Percentiles rank a stretch among this genome's conserved stretches.
Evolutionary conservation across 1,140 invertebrate species (phyloP).

Genomic region (Psix sp.): DNA sequence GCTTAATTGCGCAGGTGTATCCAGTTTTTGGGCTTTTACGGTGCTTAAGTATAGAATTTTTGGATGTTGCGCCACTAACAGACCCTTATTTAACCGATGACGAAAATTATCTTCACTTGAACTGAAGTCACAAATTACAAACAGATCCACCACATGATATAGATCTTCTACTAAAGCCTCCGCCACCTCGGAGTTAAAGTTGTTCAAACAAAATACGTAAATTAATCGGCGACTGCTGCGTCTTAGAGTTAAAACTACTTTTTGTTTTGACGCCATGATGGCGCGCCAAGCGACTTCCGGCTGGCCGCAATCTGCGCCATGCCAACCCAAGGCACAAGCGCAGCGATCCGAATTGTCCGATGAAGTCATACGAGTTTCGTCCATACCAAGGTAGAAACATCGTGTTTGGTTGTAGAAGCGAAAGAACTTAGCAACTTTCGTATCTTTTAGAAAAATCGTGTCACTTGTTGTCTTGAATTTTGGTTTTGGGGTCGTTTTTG

Average conservation of each 20-base stretch:
- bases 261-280: constrained; percentile 79
- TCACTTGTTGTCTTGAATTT: constrained; percentile 70
- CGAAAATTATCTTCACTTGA: constrained; percentile 73
- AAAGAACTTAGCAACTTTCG: constrained; percentile 71
- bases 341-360: constrained; percentile 72
- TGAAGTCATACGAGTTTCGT: constrained; percentile 72
- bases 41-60: constrained; percentile 80
- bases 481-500: constrained; percentile 37
- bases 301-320: constrained; percentile 81
- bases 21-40: constrained; percentile 62
- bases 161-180: constrained; percentile 81
- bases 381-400: constrained; percentile 78
- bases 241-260: constrained; percentile 74
- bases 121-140: constrained; percentile 80
- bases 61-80: constrained; percentile 70
- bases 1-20: constrained; percentile 61
- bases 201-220: constrained; percentile 79
- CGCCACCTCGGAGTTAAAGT: constrained; percentile 78
- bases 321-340: constrained; percentile 80
- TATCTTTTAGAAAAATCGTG: constrained; percentile 69
- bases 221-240: constrained; percentile 77
- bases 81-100: constrained; percentile 68
- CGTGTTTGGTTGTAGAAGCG: constrained; percentile 76
- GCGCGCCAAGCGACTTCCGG: constrained; percentile 83
- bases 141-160: constrained; percentile 80